Conservation (phyloP, 1,140 invertebrate genomes). For the Tetraneura akinire region DNA sequence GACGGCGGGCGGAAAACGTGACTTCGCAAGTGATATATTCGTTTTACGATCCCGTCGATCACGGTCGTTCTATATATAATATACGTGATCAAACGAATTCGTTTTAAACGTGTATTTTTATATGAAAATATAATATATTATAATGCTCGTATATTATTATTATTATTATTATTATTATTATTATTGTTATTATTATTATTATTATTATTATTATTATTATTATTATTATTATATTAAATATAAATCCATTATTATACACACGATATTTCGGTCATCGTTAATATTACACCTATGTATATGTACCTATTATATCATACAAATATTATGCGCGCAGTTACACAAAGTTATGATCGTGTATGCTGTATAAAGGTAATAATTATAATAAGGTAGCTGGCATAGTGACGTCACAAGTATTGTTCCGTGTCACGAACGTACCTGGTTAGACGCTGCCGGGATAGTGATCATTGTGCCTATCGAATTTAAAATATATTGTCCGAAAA, state of each 20-base stretch:
- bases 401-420: neutral
- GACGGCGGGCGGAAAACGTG: slow-evolving; percentile 35
- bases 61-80: too few relatives aligned
- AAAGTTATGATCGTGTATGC: neutral
- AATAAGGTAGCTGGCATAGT: neutral
- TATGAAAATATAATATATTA: too few relatives aligned
- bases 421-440: slow-evolving; percentile 13
- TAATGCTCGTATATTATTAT: too few relatives aligned
- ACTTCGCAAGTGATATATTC: slow-evolving; percentile 10
- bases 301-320: neutral
- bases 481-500: neutral
- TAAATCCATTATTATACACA: neutral
- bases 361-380: neutral
- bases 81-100: neutral
- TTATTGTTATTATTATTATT: too few relatives aligned
- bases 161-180: too few relatives aligned
- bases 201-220: too few relatives aligned
- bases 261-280: neutral
- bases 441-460: neutral
- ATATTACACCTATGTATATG: neutral
- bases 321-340: neutral
- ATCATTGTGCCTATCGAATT: neutral
- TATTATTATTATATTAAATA: neutral
- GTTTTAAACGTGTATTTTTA: neutral
- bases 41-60: neutral